Percentiles rank a stretch among this genome's conserved stretches.
Conservation (phyloP, 2,888 invertebrate species). For the Sicus ferrugineus region DNA sequence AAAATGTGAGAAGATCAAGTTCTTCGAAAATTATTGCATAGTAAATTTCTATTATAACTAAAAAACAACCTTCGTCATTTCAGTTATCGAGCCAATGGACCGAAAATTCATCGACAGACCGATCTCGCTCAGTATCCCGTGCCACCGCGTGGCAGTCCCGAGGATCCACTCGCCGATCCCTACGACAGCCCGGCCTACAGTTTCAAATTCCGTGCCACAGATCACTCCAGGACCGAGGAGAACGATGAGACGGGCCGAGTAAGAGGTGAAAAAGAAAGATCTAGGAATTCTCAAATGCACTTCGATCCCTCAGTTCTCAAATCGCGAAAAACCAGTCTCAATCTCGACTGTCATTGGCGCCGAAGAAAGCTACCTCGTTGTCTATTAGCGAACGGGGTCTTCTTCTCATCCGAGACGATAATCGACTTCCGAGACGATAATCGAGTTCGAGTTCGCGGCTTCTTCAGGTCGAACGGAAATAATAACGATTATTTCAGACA, state of each 20-base stretch:
- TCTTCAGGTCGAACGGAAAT: too few species aligned
- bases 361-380: conserved; percentile 78
- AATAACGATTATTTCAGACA: too few species aligned
- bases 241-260: conserved; percentile 71
- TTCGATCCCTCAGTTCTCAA: neutral
- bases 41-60: too few species aligned
- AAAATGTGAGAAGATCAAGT: too few species aligned
- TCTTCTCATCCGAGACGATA: too few species aligned
- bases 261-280: conserved; percentile 64
- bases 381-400: too few species aligned
- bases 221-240: conserved; percentile 74
- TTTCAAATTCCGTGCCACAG: conserved; percentile 73
- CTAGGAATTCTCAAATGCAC: neutral
- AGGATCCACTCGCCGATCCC: conserved; percentile 78
- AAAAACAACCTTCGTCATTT: conserved; percentile 24
- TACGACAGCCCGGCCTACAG: conserved; percentile 80
- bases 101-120: conserved; percentile 76
- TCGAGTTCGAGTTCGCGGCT: too few species aligned
- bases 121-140: conserved; percentile 74
- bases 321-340: conserved; percentile 64
- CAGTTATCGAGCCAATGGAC: conserved; percentile 79
- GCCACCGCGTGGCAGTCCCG: conserved; percentile 73
- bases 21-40: too few species aligned
- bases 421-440: too few species aligned
- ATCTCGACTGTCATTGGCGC: conserved; percentile 79